phyloP scores from a whole-genome alignment of 2,888 invertebrate genomes.

The Meteorus colon region DNA sequence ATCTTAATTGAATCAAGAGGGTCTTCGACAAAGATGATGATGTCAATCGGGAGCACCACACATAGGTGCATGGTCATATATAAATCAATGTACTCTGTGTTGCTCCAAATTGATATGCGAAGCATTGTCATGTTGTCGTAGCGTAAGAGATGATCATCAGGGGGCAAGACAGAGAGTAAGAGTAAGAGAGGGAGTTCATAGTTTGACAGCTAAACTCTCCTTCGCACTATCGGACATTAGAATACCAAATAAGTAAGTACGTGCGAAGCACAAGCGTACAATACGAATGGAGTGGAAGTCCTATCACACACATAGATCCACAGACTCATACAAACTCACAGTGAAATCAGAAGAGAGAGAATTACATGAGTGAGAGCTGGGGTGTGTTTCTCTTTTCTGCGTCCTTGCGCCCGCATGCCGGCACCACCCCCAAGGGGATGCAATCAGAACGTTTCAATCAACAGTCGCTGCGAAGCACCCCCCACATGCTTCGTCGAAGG shows the following conservation, averaged over 20 bases:
- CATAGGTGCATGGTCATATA: background rate
- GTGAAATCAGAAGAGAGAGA: slow-evolving; percentile 24
- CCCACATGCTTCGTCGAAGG: slow-evolving; percentile 28
- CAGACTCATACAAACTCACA: slow-evolving; percentile 1
- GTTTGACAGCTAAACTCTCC: slow-evolving; percentile 42
- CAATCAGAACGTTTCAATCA: slow-evolving; percentile 74
- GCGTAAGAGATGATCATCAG: slow-evolving; percentile 35
- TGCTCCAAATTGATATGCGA: slow-evolving; percentile 24
- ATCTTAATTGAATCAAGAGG: slow-evolving; percentile 27
- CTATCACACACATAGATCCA: background rate
- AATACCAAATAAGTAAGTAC: slow-evolving; percentile 73
- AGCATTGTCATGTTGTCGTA: slow-evolving; percentile 21
- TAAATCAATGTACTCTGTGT: background rate
- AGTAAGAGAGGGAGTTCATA: slow-evolving; percentile 18
- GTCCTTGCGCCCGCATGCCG: slow-evolving; percentile 49
- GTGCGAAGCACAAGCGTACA: slow-evolving; percentile 45
- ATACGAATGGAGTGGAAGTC: slow-evolving; percentile 24
- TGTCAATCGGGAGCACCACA: background rate
- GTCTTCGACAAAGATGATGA: background rate
- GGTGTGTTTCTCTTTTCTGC: slow-evolving; percentile 19
- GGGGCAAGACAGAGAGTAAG: background rate
- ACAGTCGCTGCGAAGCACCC: slow-evolving; percentile 64
- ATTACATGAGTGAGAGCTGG: slow-evolving; percentile 26
- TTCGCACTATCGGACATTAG: slow-evolving; percentile 68
- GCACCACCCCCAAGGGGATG: slow-evolving; percentile 69